Conservation (phyloP, 2,113 vertebrate species). For the Amia ocellicauda region DNA sequence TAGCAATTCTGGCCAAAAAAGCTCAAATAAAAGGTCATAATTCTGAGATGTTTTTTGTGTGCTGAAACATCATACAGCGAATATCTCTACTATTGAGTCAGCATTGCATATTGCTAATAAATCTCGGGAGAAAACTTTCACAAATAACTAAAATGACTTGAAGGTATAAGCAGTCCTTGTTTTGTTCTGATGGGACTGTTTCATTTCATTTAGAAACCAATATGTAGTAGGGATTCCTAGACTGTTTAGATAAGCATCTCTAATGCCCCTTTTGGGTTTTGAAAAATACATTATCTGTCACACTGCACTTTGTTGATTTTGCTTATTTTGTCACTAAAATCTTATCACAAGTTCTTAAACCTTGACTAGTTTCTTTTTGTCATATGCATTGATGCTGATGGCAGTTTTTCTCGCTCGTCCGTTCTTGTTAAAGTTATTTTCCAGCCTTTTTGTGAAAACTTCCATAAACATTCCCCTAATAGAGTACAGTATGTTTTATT, state of each 20-base stretch:
- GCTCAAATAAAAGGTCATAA: conserved; percentile 21
- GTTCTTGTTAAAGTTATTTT: conserved; percentile 18
- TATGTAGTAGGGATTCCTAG: conserved; percentile 38
- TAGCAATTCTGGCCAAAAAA: conserved; percentile 18
- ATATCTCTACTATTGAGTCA: conserved; percentile 25
- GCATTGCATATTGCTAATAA: conserved; percentile 44
- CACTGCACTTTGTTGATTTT: conserved; percentile 29
- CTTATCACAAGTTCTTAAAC: conserved; percentile 31
- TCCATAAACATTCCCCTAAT: conserved; percentile 14
- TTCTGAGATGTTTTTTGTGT: conserved; percentile 7
- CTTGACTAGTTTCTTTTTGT: conserved; percentile 35
- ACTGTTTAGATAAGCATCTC: conserved; percentile 57
- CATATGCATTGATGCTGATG: conserved; percentile 27
- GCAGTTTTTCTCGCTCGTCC: conserved; percentile 28
- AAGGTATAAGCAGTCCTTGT: too few relatives aligned
- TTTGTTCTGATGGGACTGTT: conserved; percentile 48
- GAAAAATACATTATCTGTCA: conserved; percentile 45
- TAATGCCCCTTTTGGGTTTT: conserved; percentile 49
- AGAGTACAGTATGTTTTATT: conserved; percentile 8
- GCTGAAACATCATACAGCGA: conserved; percentile 9
- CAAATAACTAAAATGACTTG: too few relatives aligned
- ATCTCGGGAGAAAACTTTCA: conserved; percentile 17
- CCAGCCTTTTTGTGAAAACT: background rate
- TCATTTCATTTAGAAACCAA: conserved; percentile 54
- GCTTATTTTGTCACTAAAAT: conserved; percentile 32